Conservation (phyloP, 2,888 invertebrate genomes). For the Cryptophagus acutangulus region DNA sequence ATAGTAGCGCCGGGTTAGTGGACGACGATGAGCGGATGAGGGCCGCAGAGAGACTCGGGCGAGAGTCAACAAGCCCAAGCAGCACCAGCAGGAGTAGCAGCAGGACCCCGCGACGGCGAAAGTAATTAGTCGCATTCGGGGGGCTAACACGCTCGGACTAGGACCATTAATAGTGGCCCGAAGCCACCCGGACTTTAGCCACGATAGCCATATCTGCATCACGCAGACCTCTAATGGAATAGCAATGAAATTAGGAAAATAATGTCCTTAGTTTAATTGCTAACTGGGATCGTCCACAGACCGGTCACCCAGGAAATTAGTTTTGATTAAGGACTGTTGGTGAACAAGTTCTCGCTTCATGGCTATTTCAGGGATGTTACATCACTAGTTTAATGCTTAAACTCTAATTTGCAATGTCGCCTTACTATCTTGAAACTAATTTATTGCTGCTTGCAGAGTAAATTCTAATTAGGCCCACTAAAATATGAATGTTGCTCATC, state of each 20-base stretch:
- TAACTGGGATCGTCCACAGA: constrained; percentile 34
- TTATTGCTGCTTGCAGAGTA: too few relatives aligned
- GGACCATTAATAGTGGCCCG: constrained; percentile 38
- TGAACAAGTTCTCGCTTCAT: constrained; percentile 23
- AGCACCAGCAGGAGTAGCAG: not conserved
- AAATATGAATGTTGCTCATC: not conserved
- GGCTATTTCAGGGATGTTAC: constrained; percentile 19
- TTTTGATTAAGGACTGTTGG: constrained; percentile 43
- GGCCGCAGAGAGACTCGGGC: constrained; percentile 9
- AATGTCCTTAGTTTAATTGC: constrained; percentile 51
- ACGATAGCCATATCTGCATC: constrained; percentile 46
- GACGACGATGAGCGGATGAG: constrained; percentile 10
- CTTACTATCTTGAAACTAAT: not conserved
- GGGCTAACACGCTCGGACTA: constrained; percentile 25
- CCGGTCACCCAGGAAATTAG: constrained; percentile 45
- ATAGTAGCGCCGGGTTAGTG: constrained; percentile 23
- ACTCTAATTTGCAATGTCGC: constrained; percentile 23
- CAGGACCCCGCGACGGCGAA: constrained; percentile 9
- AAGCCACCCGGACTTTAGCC: constrained; percentile 29
- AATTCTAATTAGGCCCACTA: too few relatives aligned
- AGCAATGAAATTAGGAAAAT: constrained; percentile 50
- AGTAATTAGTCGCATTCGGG: constrained; percentile 34
- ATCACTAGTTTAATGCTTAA: constrained; percentile 25
- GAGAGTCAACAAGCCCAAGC: constrained; percentile 3
- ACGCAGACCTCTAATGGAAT: constrained; percentile 50